Percentiles rank a stretch among this genome's conserved stretches.
These are phyloP conservation scores for Isichthys henryi DNA, from an alignment of 2,113 vertebrate species.

Conservation along the genomic window DNA sequence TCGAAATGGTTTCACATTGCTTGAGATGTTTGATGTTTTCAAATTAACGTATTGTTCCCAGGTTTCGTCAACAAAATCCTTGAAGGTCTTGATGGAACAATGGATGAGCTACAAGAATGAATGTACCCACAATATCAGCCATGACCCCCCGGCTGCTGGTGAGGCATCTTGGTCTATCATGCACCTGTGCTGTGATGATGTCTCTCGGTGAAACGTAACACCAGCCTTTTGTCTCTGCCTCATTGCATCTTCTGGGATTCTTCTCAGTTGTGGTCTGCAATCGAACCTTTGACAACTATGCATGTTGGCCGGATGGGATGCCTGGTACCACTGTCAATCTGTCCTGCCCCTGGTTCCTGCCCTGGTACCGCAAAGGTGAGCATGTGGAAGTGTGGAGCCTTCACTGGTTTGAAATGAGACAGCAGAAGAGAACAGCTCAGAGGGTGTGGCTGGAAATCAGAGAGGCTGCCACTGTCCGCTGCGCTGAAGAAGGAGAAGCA, in stretches of 20 bases:
- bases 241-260: neutral
- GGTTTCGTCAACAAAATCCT: conserved; percentile 50
- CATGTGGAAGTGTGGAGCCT: neutral
- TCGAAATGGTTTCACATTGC: neutral
- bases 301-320: conserved; percentile 82
- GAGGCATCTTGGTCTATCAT: neutral
- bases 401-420: neutral
- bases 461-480: neutral
- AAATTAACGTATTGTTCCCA: conserved; percentile 23
- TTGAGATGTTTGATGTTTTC: neutral
- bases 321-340: conserved; percentile 76
- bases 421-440: neutral
- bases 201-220: neutral
- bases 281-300: conserved; percentile 82
- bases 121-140: conserved; percentile 45
- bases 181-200: neutral
- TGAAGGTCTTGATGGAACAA: conserved; percentile 56
- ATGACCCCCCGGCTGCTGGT: conserved; percentile 48
- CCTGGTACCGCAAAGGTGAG: conserved; percentile 75
- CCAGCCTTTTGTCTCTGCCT: neutral
- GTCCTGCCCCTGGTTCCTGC: conserved; percentile 89
- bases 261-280: conserved; percentile 80
- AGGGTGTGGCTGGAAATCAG: neutral
- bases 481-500: neutral
- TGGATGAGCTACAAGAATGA: conserved; percentile 62